A percentile compares a stretch with the other conserved stretches of the same genome.
phyloP scores from a whole-genome alignment of 2,888 invertebrate genomes.

The Orthosia gothica region DNA sequence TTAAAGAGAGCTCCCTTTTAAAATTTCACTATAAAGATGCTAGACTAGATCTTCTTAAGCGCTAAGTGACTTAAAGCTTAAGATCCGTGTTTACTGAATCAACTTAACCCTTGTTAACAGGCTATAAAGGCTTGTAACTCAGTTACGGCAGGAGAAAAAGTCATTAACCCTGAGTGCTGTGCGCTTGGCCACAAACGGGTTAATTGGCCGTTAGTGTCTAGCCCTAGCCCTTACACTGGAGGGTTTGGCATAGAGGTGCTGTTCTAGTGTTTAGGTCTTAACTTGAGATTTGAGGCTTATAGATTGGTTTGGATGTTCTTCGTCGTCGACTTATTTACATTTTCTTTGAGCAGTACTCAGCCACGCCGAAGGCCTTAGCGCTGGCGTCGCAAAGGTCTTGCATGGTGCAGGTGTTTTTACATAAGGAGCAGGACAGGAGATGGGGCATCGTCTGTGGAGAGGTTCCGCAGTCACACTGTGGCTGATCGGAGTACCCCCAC shows the following conservation, averaged over 20 bases:
- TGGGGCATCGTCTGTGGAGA: no score
- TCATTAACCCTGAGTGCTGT: constrained; percentile 56
- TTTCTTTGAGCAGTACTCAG: no score
- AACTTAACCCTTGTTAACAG: constrained; percentile 54
- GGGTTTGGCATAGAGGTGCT: constrained; percentile 24
- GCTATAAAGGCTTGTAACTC: constrained; percentile 53
- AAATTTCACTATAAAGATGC: constrained; percentile 23
- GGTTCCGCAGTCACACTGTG: no score
- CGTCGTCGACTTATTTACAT: no score
- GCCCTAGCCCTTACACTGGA: constrained; percentile 16
- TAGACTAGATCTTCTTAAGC: constrained; percentile 33
- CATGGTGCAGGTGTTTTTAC: no score
- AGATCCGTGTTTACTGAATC: constrained; percentile 47
- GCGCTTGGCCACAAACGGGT: constrained; percentile 45
- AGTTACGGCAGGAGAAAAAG: constrained; percentile 60
- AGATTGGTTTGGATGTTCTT: constrained; percentile 6
- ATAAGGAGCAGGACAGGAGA: no score
- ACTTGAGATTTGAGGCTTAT: constrained; percentile 22
- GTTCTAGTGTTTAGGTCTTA: constrained; percentile 40
- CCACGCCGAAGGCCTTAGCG: no score
- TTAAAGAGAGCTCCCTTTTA: constrained; percentile 1
- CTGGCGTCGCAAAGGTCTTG: no score
- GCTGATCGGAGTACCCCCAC: no score
- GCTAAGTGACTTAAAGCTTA: constrained; percentile 40
- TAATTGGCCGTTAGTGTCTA: constrained; percentile 57